Evolutionary conservation across 2,888 invertebrate genomes (phyloP), one percentile per base, ranked within the genome.

Genomic region (Lepidonotus clava): DNA sequence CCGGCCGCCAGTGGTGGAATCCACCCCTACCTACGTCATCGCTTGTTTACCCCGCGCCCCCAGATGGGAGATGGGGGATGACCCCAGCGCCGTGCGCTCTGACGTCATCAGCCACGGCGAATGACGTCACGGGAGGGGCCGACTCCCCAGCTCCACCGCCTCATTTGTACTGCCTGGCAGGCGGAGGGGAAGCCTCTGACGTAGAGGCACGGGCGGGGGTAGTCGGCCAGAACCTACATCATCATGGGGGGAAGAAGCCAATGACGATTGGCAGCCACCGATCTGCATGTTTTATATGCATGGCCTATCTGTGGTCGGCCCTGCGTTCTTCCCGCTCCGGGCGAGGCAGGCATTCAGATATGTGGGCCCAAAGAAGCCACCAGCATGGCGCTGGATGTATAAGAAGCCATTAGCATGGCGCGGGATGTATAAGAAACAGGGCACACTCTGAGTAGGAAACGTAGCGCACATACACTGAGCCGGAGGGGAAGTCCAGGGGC

Each of bases 101-200:
- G 32, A 76, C 76, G 76, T 76, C 76, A 76, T 38, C 24, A 76
- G 76, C 51, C 51, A 76, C 32, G 32, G 2, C n/a, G 61, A 76
- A 76, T 76, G 76, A 76, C 76, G 76, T 76, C 76, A 76, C 36
- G 76, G 32, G 28, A 18, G 67, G 21, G 51, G 21, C 11, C 51
- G 14, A 14, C 51, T 11, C 51, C 51, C 21, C 51, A 51, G 11
- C 11, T 51, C 14, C 51, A 14, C n/a, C n/a, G n/a, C n/a, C n/a
- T n/a, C n/a, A n/a, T n/a, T n/a, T n/a, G n/a, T n/a, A n/a, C n/a
- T n/a, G n/a, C n/a, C n/a, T n/a, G n/a, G n/a, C n/a, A n/a, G n/a
- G n/a, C n/a, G n/a, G n/a, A n/a, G n/a, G n/a, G n/a, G n/a, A n/a
- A n/a, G n/a, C 61, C 11, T 32, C 61, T 24, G 2, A 11, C 61